Conservation (phyloP, 2,797 vertebrate genomes). For the Denticeps clupeoides region DNA sequence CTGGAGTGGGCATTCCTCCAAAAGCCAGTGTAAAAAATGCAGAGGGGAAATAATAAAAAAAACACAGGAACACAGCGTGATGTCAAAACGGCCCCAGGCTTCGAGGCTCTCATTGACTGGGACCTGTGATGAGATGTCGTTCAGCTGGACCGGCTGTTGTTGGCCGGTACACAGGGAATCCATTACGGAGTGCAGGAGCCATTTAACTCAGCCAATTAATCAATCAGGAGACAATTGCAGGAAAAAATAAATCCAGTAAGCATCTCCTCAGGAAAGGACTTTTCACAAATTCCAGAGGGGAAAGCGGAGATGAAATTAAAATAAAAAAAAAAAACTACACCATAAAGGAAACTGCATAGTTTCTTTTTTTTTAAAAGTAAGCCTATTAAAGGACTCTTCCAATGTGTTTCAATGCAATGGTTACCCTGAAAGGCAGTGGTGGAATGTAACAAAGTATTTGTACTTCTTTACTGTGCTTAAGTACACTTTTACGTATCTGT, state of each 20-base stretch:
- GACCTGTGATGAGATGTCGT: neutral
- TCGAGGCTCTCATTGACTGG: neutral
- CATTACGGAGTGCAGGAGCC: conserved; percentile 24
- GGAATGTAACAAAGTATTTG: no score
- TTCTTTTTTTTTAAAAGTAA: no score
- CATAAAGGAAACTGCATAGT: conserved; percentile 8
- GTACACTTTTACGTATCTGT: conserved; percentile 5
- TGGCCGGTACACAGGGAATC: conserved; percentile 31
- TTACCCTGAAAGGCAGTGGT: no score
- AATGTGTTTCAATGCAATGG: no score
- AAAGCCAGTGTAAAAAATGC: no score
- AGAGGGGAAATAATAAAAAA: neutral
- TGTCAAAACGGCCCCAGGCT: no score
- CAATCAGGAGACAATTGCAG: conserved; percentile 17
- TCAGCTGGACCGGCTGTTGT: conserved; percentile 5
- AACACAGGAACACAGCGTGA: conserved; percentile 4
- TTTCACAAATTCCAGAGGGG: conserved; percentile 9
- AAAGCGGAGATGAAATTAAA: neutral
- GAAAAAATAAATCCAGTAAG: conserved; percentile 13
- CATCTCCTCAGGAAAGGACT: conserved; percentile 1
- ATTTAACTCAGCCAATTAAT: conserved; percentile 31
- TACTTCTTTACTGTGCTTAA: no score
- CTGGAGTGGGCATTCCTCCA: no score
- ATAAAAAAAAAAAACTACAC: neutral
- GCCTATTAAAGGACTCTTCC: no score